Base-by-base conservation (phyloP, 1,140 invertebrate species). In the Archivesica marissinica region DNA sequence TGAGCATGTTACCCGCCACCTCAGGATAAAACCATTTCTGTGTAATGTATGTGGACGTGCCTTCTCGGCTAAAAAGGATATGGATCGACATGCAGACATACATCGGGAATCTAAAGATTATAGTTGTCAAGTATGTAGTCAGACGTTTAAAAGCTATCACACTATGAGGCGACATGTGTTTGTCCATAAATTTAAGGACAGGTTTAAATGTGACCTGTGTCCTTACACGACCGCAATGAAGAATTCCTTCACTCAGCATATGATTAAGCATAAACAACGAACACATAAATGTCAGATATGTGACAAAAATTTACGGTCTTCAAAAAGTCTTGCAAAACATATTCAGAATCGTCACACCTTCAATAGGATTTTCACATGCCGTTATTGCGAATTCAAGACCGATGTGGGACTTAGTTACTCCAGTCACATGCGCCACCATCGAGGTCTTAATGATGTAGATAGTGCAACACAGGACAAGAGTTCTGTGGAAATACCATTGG, bases 41-140 rank as follows among this genome's bases (percentile, higher is more conserved):
- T 79, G 77, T 66, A 79, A 79, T 66, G 38, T 79, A 44, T 79
- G 77, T 66, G 77, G 77, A 2, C 33, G 41, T 17, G 77, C 59
- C 25, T 79, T 79, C 59, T 64, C 77, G n/a, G 77, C 59, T 20
- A 79, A 79, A 35, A 79, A 79, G 44, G 77, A 79, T 23, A 59
- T 79, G 56, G 77, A 79, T 35, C 35, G 77, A 28, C 77, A 79
- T 50, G 35, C 59, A 33, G 77, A 79, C 13, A 68, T 68, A 33
- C 77, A 79, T 41, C 66, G 38, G 47, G 77, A 79, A 11, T 79
- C 61, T 4, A 79, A 79, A 64, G 59, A 64, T 50, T 66, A 66
- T 25, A 33, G 23, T 2, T 79, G 77, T 79, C n/a, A 52, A 28
- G 23, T 44, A 2, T 79, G 77, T 68, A 61, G 44, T 0, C 15